Percentiles rank a stretch among this genome's conserved stretches.
Evolutionary conservation across 2,888 invertebrate genomes (phyloP).

Genomic region (Osmoderma eremita): DNA sequence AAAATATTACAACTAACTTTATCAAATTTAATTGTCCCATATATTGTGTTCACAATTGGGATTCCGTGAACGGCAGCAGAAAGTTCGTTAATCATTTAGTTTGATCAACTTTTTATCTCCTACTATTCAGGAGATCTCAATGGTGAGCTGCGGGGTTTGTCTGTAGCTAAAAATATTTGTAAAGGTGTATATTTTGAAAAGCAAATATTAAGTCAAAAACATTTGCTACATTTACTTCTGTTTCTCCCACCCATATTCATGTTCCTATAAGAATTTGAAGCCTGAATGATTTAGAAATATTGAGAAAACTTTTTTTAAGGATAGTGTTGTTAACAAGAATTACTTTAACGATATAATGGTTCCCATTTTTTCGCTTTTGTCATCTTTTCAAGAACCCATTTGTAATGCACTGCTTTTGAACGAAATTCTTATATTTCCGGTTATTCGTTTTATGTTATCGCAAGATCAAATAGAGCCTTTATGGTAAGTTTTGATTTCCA

Average conservation of each 20-base stretch:
- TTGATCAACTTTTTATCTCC: too few species aligned
- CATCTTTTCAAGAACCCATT: constrained; percentile 30
- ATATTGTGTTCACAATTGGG: too few species aligned
- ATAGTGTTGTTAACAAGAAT: constrained; percentile 11
- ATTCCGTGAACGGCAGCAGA: too few species aligned
- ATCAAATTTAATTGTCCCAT: too few species aligned
- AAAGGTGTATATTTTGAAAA: too few species aligned
- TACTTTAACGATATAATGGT: constrained; percentile 39
- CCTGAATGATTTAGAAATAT: neutral
- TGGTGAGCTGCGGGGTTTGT: too few species aligned
- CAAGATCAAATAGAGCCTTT: constrained; percentile 11
- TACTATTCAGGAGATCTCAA: too few species aligned
- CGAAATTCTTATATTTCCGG: constrained; percentile 40
- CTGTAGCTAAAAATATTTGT: too few species aligned
- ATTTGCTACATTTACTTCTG: too few species aligned
- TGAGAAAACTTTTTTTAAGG: constrained; percentile 21
- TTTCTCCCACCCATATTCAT: neutral
- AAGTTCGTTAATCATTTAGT: too few species aligned
- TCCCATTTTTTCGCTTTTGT: constrained; percentile 34
- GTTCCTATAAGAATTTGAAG: neutral
- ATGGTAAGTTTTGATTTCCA: constrained; percentile 15
- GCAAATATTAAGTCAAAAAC: constrained; percentile 12
- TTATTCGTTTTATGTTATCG: constrained; percentile 33
- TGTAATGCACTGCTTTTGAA: constrained; percentile 37
- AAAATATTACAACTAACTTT: too few species aligned